Evolutionary conservation across 2,797 vertebrate genomes (phyloP).

Genomic region (Stomatorhinus walkeri): DNA sequence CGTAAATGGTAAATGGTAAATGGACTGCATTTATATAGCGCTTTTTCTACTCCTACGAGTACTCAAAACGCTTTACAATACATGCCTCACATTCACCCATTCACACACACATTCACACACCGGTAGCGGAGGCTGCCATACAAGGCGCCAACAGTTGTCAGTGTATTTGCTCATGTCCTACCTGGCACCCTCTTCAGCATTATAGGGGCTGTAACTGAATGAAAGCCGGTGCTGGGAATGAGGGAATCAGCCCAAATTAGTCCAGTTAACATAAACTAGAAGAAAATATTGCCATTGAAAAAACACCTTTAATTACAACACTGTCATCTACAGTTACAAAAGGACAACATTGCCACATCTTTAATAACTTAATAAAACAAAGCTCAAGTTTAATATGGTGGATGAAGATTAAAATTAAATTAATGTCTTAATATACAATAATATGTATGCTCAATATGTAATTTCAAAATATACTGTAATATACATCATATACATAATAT

Average conservation of each 20-base stretch:
- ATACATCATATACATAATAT: neutral
- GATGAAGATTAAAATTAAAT: neutral
- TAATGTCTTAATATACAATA: neutral
- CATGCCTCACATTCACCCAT: too few species aligned
- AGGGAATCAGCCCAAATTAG: neutral
- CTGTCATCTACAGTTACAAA: neutral
- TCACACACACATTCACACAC: too few species aligned
- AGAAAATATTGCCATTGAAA: neutral
- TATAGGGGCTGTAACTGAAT: neutral
- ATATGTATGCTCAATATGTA: neutral
- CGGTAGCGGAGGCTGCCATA: too few species aligned
- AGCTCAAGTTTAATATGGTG: neutral
- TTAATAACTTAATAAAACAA: neutral
- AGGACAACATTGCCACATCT: neutral
- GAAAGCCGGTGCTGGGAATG: neutral
- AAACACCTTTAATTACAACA: neutral
- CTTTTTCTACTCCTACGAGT: too few species aligned
- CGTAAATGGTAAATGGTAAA: too few species aligned
- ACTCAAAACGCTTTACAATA: too few species aligned
- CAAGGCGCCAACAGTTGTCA: too few species aligned
- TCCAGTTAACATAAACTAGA: neutral
- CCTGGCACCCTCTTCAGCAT: neutral
- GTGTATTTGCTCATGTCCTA: neutral
- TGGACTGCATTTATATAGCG: too few species aligned
- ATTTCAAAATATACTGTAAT: neutral